phyloP scores from a whole-genome alignment of 2,797 vertebrate genomes.

The Lepilemur ruficaudatus region DNA sequence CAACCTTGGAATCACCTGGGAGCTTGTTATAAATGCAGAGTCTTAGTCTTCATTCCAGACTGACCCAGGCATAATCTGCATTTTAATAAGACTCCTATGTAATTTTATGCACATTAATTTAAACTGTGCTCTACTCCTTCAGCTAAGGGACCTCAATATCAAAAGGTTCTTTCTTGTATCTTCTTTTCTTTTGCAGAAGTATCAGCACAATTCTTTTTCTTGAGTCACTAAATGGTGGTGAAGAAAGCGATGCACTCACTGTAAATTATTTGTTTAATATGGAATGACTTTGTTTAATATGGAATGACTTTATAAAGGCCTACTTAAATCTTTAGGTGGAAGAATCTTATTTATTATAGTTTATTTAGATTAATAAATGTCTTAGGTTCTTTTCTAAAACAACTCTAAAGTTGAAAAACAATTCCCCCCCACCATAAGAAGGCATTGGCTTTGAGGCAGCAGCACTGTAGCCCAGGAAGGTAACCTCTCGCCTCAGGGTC shows the following conservation, averaged over 20 bases:
- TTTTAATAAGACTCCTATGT: neutral
- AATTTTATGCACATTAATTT: neutral
- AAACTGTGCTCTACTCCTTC: neutral
- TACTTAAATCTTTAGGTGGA: neutral
- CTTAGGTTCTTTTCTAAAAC: neutral
- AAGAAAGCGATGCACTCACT: neutral
- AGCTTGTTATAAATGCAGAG: neutral
- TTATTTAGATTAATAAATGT: neutral
- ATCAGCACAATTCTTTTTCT: neutral
- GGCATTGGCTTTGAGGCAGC: neutral
- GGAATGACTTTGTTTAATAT: neutral
- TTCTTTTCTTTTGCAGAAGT: neutral
- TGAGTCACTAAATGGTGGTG: neutral
- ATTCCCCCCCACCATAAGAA: neutral
- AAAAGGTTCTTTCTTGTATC: neutral
- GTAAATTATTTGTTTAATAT: slow-evolving; percentile 9
- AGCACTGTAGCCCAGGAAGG: neutral
- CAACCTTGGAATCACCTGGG: neutral
- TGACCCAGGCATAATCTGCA: neutral
- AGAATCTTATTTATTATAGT: neutral
- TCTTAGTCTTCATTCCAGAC: neutral
- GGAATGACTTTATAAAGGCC: no score
- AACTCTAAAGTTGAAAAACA: neutral
- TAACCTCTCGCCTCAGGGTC: neutral
- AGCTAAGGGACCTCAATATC: neutral